phyloP scores from a whole-genome alignment of 2,113 vertebrate species.

The Amphiprion ocellaris region DNA sequence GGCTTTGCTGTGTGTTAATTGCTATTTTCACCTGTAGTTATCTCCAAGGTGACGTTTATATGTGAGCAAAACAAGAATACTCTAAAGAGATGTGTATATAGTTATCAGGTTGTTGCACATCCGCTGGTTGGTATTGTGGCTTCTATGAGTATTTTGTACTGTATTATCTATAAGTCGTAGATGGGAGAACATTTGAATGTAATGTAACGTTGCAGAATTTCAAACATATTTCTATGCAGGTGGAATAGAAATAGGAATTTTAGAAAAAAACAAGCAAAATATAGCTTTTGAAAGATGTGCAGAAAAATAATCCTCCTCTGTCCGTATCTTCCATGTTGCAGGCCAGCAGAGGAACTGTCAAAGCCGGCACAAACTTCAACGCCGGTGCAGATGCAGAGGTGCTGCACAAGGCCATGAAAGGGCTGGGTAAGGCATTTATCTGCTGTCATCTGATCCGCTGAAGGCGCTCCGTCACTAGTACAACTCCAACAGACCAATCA shows the following conservation, averaged over 20 bases:
- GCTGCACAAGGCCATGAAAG: constrained; percentile 96
- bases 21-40: not conserved
- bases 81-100: not conserved
- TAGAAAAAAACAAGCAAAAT: not conserved
- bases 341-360: constrained; percentile 89
- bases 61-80: too few species aligned
- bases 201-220: not conserved
- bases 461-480: constrained; percentile 4
- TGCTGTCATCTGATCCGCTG: constrained; percentile 21
- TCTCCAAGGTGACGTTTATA: too few species aligned
- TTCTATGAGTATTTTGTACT: not conserved
- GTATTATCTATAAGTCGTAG: not conserved
- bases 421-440: constrained; percentile 88
- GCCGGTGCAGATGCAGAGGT: constrained; percentile 89
- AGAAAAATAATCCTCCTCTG: not conserved
- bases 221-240: not conserved
- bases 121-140: not conserved
- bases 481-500: constrained; percentile 11
- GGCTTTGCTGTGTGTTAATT: not conserved
- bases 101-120: not conserved
- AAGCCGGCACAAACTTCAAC: constrained; percentile 87
- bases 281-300: not conserved
- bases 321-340: constrained; percentile 40
- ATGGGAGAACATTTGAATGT: not conserved
- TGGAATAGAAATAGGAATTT: not conserved